Evolutionary conservation across 2,797 vertebrate species (phyloP), one percentile per base, ranked within the genome.

Genomic region (Numenius phaeopus): DNA sequence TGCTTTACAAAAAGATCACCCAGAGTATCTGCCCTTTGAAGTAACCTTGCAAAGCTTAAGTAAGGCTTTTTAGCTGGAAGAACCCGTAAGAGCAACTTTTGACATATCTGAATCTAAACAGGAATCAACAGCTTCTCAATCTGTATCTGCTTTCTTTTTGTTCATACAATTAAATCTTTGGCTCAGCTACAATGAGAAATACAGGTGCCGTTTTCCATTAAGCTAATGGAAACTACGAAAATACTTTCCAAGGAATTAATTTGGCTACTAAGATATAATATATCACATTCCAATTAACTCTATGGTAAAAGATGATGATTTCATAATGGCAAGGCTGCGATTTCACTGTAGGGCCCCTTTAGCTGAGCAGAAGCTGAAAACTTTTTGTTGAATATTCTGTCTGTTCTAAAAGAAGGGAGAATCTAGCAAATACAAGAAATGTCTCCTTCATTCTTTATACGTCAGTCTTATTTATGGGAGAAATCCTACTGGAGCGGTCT

Each of bases 161-260:
- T 90, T 93, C 92, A 46, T 54, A 77, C 61, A 91, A 83, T 94
- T 92, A 94, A 78, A 78, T 73, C 42, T 92, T 92, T 96, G 95
- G 96, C 95, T 89, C 61, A 55, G 82, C 84, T 91, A 67, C 89
- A 87, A 65, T 67, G 42, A 91, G 69, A 89, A 87, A 93, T 85
- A 95, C 71, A 97, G 93, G 92, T 96, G 76, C 78, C 93, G 54
- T 73, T 83, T 72, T 96, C 94, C 94, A 96, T 97, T 94, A 97
- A 95, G 94, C 94, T 96, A 97, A 97, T 97, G 94, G 90, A 97
- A 94, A 92, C 83, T 71, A 87, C 58, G 49, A 94, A 96, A 95
- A 94, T 94, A 95, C 92, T 93, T 97, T 96, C 94, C 90, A 95
- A 96, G 92, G 94, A 96, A 96, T 96, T 89, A 89, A 92, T 97